Evolutionary conservation across 2,113 vertebrate genomes (phyloP).

Genomic region (Salminus brasiliensis): DNA sequence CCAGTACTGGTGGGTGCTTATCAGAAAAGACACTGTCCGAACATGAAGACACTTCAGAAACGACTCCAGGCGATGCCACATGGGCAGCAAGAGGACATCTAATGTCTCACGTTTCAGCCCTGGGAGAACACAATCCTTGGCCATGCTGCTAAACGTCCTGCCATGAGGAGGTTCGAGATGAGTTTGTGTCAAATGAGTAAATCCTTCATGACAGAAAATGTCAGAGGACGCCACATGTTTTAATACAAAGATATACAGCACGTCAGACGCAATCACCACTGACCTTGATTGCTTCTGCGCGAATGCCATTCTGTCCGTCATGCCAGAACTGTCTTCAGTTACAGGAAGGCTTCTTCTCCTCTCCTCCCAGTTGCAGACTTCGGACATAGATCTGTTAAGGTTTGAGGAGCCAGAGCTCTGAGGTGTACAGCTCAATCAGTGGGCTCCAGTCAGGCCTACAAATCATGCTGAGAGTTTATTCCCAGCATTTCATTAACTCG

Average conservation of each 20-base stretch:
- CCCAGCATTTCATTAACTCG: background rate
- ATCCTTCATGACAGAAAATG: slow-evolving; percentile 3
- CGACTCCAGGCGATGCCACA: background rate
- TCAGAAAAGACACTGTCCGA: background rate
- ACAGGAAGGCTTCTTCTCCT: background rate
- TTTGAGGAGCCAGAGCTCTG: background rate
- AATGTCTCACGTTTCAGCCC: background rate
- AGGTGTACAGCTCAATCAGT: background rate
- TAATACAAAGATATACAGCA: no score
- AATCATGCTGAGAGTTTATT: background rate
- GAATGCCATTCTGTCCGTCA: background rate
- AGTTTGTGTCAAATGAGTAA: background rate
- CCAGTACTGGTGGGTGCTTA: background rate
- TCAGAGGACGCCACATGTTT: background rate
- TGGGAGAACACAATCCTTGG: background rate
- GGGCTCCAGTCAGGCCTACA: background rate
- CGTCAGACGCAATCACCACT: background rate
- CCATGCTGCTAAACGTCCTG: background rate
- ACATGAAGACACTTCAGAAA: background rate
- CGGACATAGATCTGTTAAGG: no score
- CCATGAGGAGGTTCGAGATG: background rate
- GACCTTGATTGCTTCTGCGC: background rate
- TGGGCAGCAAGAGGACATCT: background rate
- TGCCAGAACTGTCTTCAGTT: background rate
- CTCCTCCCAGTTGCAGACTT: no score